These are phyloP conservation scores for Eutrigla gurnardus DNA, from an alignment of 2,797 vertebrate species.

Conservation along the genomic window DNA sequence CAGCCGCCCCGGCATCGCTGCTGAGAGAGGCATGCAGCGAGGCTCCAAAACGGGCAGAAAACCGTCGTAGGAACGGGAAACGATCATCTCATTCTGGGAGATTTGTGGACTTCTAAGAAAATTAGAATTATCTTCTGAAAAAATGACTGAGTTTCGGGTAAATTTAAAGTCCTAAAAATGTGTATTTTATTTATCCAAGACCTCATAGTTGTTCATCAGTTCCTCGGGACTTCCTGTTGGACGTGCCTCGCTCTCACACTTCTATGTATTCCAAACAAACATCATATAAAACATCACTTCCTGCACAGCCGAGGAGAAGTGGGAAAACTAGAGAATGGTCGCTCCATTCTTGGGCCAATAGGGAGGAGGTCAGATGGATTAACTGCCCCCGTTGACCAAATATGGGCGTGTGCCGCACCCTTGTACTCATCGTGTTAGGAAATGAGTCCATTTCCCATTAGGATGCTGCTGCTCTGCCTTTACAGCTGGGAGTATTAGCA, in stretches of 20 bases:
- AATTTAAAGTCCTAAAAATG: too few species aligned
- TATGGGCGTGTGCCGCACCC: conserved; percentile 70
- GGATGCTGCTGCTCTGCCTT: conserved; percentile 71
- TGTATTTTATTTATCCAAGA: too few species aligned
- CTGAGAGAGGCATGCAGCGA: neutral
- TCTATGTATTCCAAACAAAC: neutral
- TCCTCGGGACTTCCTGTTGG: neutral
- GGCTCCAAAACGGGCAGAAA: neutral
- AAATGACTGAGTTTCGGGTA: too few species aligned
- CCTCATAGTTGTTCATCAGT: too few species aligned
- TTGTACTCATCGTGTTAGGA: conserved; percentile 70
- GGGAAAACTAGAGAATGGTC: neutral
- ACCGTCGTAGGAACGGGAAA: neutral
- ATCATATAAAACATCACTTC: conserved; percentile 1
- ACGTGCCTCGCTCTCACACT: neutral
- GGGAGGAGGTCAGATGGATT: conserved; percentile 54
- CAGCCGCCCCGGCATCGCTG: conserved; percentile 24
- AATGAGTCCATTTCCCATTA: conserved; percentile 80
- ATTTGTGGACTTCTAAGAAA: too few species aligned
- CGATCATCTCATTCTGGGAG: too few species aligned
- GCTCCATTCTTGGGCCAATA: conserved; percentile 20
- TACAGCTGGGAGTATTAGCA: conserved; percentile 79
- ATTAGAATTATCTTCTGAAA: too few species aligned
- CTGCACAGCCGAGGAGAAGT: neutral
- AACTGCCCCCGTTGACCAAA: conserved; percentile 69